Percentiles rank a stretch among this genome's conserved stretches.
phyloP scores from a whole-genome alignment of 2,888 invertebrate genomes.

The Theretra japonica region DNA sequence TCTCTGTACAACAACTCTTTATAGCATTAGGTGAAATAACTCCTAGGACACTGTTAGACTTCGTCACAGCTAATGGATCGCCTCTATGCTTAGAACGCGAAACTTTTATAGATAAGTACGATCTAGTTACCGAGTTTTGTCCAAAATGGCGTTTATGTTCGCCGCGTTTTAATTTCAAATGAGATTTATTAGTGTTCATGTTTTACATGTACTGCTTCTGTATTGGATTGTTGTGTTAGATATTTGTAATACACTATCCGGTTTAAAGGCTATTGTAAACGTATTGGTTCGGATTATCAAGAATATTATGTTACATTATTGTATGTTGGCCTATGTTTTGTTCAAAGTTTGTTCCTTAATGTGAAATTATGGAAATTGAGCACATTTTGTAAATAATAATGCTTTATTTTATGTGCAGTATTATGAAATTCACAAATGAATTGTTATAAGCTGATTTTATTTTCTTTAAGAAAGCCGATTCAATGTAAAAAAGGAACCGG shows the following conservation, averaged over 20 bases:
- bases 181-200: slow-evolving; percentile 32
- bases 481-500: no score
- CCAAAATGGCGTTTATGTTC: slow-evolving; percentile 71
- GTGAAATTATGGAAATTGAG: no score
- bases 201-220: slow-evolving; percentile 29
- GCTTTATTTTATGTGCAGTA: no score
- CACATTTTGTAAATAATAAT: no score
- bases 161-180: slow-evolving; percentile 32
- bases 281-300: background rate
- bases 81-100: slow-evolving; percentile 72
- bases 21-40: slow-evolving; percentile 79
- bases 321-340: background rate
- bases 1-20: slow-evolving; percentile 73
- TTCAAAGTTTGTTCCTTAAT: background rate
- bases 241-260: slow-evolving; percentile 3
- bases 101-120: slow-evolving; percentile 80
- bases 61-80: slow-evolving; percentile 76
- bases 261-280: background rate
- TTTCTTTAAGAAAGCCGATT: no score
- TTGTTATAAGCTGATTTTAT: no score
- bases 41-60: slow-evolving; percentile 74
- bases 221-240: slow-evolving; percentile 21
- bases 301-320: background rate
- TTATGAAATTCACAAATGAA: no score
- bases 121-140: slow-evolving; percentile 70